Conservation (phyloP, 2,888 invertebrate species). For the Nemotelus nigrinus region DNA sequence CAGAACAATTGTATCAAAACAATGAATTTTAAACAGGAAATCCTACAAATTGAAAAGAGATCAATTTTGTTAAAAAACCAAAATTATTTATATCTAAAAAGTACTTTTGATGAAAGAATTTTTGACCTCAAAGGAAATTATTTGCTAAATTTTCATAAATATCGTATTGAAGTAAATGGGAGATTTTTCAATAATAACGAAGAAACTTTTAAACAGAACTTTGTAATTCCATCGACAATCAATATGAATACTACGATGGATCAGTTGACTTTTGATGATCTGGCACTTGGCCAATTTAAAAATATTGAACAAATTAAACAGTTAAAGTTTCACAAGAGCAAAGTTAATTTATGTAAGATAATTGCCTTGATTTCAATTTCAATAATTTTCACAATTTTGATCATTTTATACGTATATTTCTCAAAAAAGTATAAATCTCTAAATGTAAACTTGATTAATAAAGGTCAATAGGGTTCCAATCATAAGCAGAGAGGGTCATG, state of each 20-base stretch:
- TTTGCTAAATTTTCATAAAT: constrained; percentile 29
- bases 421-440: neutral
- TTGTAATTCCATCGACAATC: constrained; percentile 21
- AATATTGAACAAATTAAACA: constrained; percentile 41
- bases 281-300: constrained; percentile 33
- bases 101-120: constrained; percentile 18
- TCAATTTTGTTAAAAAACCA: constrained; percentile 24
- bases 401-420: constrained; percentile 13
- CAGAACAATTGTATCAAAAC: constrained; percentile 6
- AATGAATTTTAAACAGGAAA: too few species aligned
- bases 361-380: constrained; percentile 16
- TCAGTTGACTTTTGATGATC: constrained; percentile 39
- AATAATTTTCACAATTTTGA: constrained; percentile 21
- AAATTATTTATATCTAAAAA: neutral
- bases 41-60: too few species aligned
- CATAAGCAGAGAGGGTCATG: constrained; percentile 30
- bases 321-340: constrained; percentile 35
- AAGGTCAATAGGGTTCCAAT: constrained; percentile 32
- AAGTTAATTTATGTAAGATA: constrained; percentile 20
- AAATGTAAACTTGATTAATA: neutral
- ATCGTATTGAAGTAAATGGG: constrained; percentile 17
- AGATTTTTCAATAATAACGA: constrained; percentile 31
- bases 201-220: constrained; percentile 26
- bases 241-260: constrained; percentile 3
- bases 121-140: constrained; percentile 1